Conservation (phyloP, 2,888 invertebrate genomes). For the Lasioglossum malachurum region DNA sequence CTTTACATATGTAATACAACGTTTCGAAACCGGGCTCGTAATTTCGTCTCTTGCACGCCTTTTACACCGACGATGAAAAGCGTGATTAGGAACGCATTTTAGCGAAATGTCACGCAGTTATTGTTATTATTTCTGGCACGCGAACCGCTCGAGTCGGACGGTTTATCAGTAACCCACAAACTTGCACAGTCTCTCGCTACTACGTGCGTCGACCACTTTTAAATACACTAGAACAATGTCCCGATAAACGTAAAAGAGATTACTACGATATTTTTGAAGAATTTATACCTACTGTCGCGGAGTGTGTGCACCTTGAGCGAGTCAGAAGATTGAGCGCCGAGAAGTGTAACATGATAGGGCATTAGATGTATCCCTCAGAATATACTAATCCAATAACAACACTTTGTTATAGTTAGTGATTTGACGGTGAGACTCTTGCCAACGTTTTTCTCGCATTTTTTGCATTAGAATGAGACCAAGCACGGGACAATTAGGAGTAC, state of each 20-base stretch:
- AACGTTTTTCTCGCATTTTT: neutral
- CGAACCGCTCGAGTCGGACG: conserved; percentile 20
- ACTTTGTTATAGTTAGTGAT: neutral
- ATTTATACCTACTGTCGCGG: neutral
- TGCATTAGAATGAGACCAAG: neutral
- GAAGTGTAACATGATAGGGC: neutral
- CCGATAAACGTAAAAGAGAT: neutral
- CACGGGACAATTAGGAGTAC: neutral
- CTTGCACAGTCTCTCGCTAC: conserved; percentile 38
- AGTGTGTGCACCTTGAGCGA: neutral
- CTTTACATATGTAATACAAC: conserved; percentile 30
- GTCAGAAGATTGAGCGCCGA: neutral
- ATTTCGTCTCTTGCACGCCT: conserved; percentile 31
- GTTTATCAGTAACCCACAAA: conserved; percentile 47
- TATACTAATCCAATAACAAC: neutral
- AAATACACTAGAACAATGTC: neutral
- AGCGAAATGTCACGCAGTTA: conserved; percentile 55
- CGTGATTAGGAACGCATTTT: conserved; percentile 57
- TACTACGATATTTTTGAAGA: neutral
- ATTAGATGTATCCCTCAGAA: neutral
- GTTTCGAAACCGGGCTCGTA: neutral
- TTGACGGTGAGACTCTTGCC: neutral
- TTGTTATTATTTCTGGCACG: conserved; percentile 51
- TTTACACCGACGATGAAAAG: conserved; percentile 45
- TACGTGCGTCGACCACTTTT: neutral